A percentile compares a stretch with the other conserved stretches of the same genome.
phyloP scores from a whole-genome alignment of 2,888 invertebrate species.

The Parnassius mnemosyne region DNA sequence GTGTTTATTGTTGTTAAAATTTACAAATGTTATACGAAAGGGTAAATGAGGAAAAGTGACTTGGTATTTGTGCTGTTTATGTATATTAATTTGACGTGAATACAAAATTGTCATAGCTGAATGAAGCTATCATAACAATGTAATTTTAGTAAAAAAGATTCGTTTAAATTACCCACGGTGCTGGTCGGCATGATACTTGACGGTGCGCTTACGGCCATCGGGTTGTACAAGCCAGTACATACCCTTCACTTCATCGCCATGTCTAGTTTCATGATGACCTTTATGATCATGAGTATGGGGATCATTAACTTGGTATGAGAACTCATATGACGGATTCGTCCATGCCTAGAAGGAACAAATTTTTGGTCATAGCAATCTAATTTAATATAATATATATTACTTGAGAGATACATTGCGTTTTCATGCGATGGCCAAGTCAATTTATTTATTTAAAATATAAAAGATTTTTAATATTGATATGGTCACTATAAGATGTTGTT shows the following conservation, averaged over 20 bases:
- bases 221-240: constrained; percentile 77
- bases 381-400: too few species aligned
- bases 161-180: constrained; percentile 64
- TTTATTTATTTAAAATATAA: too few species aligned
- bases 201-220: constrained; percentile 74
- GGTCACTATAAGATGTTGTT: too few species aligned
- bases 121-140: background rate
- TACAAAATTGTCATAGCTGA: too few species aligned
- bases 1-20: too few species aligned
- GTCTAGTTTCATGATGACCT: constrained; percentile 70
- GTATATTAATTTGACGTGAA: background rate
- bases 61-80: background rate
- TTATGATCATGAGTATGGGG: constrained; percentile 79
- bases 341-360: constrained; percentile 46
- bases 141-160: too few species aligned
- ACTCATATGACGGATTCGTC: constrained; percentile 76
- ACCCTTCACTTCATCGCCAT: constrained; percentile 76
- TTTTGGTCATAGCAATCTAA: too few species aligned
- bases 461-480: too few species aligned
- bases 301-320: constrained; percentile 78
- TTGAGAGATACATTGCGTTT: too few species aligned
- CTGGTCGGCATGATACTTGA: constrained; percentile 74
- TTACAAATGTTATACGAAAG: background rate
- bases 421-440: too few species aligned
- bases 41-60: background rate